phyloP scores from a whole-genome alignment of 2,797 vertebrate species.

The Dipus sagitta region DNA sequence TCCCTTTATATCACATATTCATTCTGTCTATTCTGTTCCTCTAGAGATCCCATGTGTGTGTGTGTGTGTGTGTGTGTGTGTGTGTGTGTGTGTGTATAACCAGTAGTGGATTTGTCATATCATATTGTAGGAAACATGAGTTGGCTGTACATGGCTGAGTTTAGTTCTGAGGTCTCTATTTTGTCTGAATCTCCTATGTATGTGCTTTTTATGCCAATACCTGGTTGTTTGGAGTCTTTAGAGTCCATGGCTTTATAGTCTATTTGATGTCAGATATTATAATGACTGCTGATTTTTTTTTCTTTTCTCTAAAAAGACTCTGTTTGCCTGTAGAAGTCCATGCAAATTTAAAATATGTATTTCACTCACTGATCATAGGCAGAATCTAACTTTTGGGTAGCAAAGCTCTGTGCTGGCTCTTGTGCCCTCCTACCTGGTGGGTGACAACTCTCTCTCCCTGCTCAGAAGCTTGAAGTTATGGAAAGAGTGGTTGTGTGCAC shows the following conservation, averaged over 20 bases:
- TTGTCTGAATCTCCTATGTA: too few relatives aligned
- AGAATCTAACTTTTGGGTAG: background rate
- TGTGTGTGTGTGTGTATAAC: too few relatives aligned
- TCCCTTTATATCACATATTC: too few relatives aligned
- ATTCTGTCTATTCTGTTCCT: too few relatives aligned
- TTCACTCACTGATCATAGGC: background rate
- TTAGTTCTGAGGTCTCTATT: background rate
- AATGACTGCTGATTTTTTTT: background rate
- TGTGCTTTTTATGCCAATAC: background rate
- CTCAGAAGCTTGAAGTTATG: background rate
- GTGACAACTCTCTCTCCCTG: background rate
- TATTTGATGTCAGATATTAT: background rate
- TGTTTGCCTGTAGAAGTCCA: background rate
- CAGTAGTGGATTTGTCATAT: too few relatives aligned
- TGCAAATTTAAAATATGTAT: background rate
- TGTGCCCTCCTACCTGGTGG: background rate
- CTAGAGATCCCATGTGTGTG: too few relatives aligned
- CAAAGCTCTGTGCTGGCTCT: too few relatives aligned
- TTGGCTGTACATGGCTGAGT: background rate
- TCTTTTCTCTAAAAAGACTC: background rate
- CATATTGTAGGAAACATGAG: too few relatives aligned
- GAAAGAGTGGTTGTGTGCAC: background rate
- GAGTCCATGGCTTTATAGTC: background rate
- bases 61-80: too few relatives aligned
- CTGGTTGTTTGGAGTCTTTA: background rate